Evolutionary conservation across 2,113 vertebrate species (phyloP).

Genomic region (Pangasianodon hypophthalmus): DNA sequence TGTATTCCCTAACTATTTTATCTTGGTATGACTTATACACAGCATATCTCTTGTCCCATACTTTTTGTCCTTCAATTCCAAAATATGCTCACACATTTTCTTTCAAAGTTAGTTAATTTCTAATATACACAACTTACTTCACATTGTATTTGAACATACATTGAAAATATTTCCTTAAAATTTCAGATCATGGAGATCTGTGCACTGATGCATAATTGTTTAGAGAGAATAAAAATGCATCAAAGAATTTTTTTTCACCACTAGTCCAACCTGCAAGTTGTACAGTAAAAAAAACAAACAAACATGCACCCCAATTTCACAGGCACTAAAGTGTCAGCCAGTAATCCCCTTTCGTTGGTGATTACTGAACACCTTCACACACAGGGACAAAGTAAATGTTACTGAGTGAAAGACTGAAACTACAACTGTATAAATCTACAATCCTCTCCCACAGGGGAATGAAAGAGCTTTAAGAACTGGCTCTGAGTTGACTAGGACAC

Average conservation of each 20-base stretch:
- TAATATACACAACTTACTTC: not conserved
- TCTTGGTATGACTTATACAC: not conserved
- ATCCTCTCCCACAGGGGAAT: slow-evolving; percentile 37
- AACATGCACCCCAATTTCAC: slow-evolving; percentile 9
- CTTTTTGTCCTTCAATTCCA: not conserved
- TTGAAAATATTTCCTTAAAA: not conserved
- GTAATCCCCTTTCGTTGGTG: slow-evolving; percentile 6
- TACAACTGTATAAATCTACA: slow-evolving; percentile 42
- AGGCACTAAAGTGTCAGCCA: slow-evolving; percentile 14
- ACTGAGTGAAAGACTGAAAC: slow-evolving; percentile 34
- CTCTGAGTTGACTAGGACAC: slow-evolving; percentile 35
- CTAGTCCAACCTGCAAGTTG: not conserved
- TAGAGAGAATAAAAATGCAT: not conserved
- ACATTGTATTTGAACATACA: not conserved
- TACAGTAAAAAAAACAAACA: not conserved
- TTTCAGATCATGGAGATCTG: not conserved
- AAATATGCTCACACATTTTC: not conserved
- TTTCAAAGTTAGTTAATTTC: not conserved
- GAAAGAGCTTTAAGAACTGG: slow-evolving; percentile 37
- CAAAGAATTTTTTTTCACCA: not conserved
- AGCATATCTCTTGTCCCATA: not conserved
- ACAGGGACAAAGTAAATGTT: slow-evolving; percentile 34
- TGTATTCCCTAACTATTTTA: not conserved
- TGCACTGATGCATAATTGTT: not conserved
- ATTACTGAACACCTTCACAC: slow-evolving; percentile 40